A percentile compares a stretch with the other conserved stretches of the same genome.
Conservation (phyloP, 1,140 invertebrate species). For the Camponotus floridanus region DNA sequence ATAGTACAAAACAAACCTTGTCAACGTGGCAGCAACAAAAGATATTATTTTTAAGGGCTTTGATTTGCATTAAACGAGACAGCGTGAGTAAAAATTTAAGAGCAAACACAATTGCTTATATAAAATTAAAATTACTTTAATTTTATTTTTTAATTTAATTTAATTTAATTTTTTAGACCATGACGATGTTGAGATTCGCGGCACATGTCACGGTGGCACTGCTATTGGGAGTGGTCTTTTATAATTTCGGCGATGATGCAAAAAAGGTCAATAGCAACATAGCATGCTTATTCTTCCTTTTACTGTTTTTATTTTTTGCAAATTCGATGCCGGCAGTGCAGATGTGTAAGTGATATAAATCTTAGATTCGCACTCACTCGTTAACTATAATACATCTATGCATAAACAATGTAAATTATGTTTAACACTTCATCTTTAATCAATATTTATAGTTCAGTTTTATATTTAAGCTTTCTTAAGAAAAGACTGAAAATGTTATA, state of each 20-base stretch:
- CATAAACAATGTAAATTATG: too few relatives aligned
- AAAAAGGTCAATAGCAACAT: conserved; percentile 92
- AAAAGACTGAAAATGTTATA: too few relatives aligned
- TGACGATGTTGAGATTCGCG: conserved; percentile 91
- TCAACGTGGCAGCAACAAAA: conserved; percentile 88
- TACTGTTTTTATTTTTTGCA: conserved; percentile 95
- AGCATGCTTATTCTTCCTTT: conserved; percentile 93
- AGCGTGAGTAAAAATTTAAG: conserved; percentile 83
- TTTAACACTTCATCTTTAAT: too few relatives aligned
- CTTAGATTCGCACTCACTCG: too few relatives aligned
- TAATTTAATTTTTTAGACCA: conserved; percentile 86
- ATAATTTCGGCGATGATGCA: conserved; percentile 93
- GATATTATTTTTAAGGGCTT: conserved; percentile 88
- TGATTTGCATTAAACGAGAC: conserved; percentile 89
- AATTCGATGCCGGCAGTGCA: conserved; percentile 96
- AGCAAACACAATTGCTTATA: not conserved
- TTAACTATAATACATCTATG: too few relatives aligned
- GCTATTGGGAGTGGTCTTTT: conserved; percentile 93
- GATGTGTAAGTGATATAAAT: conserved; percentile 89
- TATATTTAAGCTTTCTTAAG: too few relatives aligned
- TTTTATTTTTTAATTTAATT: too few relatives aligned
- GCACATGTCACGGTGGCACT: conserved; percentile 92
- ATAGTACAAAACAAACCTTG: not conserved
- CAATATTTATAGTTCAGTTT: too few relatives aligned
- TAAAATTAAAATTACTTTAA: not conserved